A percentile compares a stretch with the other conserved stretches of the same genome.
Conservation (phyloP, 1,140 invertebrate genomes). For the Brachionus rubens region DNA sequence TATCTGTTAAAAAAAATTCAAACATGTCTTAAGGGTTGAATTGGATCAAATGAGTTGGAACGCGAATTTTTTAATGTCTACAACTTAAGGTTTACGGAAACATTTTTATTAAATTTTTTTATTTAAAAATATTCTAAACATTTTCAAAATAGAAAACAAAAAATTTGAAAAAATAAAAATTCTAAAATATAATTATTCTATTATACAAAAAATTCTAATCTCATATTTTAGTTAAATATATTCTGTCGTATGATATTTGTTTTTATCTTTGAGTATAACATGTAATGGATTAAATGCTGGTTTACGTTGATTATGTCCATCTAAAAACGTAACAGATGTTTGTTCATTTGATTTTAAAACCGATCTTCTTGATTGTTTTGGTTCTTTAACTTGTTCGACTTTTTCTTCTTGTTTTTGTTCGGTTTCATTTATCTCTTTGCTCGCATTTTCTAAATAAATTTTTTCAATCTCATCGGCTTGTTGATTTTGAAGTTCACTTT, state of each 20-base stretch:
- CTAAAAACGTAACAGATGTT: neutral
- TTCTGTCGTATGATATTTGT: slow-evolving; percentile 47
- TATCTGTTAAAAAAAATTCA: neutral
- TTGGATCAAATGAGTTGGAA: too few relatives aligned
- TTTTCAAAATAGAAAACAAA: too few relatives aligned
- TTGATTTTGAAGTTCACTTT: neutral
- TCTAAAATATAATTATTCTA: too few relatives aligned
- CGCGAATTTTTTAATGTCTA: too few relatives aligned
- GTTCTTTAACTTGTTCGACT: neutral
- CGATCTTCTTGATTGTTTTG: neutral
- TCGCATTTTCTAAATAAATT: slow-evolving; percentile 21
- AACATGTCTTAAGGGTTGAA: too few relatives aligned
- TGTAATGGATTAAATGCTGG: slow-evolving; percentile 46
- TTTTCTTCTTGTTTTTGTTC: too few relatives aligned
- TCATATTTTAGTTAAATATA: slow-evolving; percentile 27
- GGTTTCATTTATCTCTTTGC: slow-evolving; percentile 28
- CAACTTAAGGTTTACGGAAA: too few relatives aligned
- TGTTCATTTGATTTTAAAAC: neutral
- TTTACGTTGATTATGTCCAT: neutral
- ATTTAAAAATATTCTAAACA: too few relatives aligned
- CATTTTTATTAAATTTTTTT: too few relatives aligned
- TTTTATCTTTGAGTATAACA: slow-evolving; percentile 47
- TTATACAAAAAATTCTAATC: too few relatives aligned
- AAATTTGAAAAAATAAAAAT: too few relatives aligned
- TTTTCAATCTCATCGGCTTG: slow-evolving; percentile 11